These are phyloP conservation scores for Taeniopygia guttata DNA, from an alignment of 2,797 vertebrate genomes.

Conservation along the genomic window DNA sequence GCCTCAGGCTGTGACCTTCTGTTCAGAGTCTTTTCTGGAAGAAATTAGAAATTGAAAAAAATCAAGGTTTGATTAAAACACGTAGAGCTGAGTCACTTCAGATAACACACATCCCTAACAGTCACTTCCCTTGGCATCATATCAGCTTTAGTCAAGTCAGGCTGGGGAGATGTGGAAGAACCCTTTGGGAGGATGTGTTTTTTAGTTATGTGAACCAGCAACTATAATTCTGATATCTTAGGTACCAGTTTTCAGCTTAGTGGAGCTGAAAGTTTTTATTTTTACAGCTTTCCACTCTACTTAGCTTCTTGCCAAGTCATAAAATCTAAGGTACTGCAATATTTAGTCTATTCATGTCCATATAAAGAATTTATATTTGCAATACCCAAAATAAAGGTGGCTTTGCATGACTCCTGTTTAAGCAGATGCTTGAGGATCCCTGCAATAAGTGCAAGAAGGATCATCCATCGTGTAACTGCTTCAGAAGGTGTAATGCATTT, in stretches of 20 bases:
- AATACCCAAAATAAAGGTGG: constrained; percentile 7
- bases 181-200: background rate
- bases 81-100: background rate
- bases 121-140: background rate
- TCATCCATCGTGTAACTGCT: background rate
- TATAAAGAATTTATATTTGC: constrained; percentile 6
- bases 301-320: constrained; percentile 27
- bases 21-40: constrained; percentile 4
- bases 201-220: background rate
- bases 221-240: constrained; percentile 6
- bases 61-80: constrained; percentile 2
- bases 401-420: background rate
- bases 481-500: background rate
- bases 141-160: background rate
- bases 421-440: background rate
- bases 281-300: constrained; percentile 42
- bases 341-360: constrained; percentile 2
- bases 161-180: background rate
- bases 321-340: constrained; percentile 20
- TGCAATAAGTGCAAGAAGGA: background rate
- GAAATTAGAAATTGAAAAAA: background rate
- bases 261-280: constrained; percentile 45
- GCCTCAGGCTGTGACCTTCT: constrained; percentile 18
- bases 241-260: constrained; percentile 10
- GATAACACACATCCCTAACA: background rate